These are phyloP conservation scores for Girardia tigrina DNA, from an alignment of 2,888 invertebrate genomes.

Conservation along the genomic window DNA sequence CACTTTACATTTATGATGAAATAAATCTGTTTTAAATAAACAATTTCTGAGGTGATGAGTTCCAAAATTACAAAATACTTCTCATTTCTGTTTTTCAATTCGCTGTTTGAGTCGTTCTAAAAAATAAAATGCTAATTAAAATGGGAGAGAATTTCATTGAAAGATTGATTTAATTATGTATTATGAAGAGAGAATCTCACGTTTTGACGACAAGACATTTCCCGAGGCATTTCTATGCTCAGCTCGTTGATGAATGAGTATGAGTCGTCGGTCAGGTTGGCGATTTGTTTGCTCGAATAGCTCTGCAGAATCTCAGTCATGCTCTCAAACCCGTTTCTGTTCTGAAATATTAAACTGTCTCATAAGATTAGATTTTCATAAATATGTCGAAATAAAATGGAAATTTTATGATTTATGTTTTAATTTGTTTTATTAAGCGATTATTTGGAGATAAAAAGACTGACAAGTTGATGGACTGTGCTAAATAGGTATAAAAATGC, in stretches of 20 bases:
- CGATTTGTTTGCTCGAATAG: neutral
- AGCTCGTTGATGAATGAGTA: neutral
- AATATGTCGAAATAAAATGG: too few species aligned
- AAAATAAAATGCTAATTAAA: neutral
- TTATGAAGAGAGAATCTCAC: neutral
- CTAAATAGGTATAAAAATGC: too few species aligned
- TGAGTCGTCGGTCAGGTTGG: neutral
- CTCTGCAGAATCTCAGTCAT: neutral
- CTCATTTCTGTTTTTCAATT: neutral
- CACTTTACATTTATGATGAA: neutral
- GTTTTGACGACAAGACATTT: neutral
- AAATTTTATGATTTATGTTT: too few species aligned
- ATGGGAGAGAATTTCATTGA: neutral
- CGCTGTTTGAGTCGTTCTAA: neutral
- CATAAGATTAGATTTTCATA: too few species aligned
- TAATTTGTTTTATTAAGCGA: too few species aligned
- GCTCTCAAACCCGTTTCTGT: neutral
- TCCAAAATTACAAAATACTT: neutral
- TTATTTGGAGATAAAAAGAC: too few species aligned
- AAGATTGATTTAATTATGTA: neutral
- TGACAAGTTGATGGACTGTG: too few species aligned
- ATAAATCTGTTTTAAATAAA: neutral
- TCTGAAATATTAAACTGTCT: too few species aligned
- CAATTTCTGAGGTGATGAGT: neutral
- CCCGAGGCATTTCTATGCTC: neutral